Conservation (phyloP, 2,888 invertebrate species). For the Leptura quadrifasciata region DNA sequence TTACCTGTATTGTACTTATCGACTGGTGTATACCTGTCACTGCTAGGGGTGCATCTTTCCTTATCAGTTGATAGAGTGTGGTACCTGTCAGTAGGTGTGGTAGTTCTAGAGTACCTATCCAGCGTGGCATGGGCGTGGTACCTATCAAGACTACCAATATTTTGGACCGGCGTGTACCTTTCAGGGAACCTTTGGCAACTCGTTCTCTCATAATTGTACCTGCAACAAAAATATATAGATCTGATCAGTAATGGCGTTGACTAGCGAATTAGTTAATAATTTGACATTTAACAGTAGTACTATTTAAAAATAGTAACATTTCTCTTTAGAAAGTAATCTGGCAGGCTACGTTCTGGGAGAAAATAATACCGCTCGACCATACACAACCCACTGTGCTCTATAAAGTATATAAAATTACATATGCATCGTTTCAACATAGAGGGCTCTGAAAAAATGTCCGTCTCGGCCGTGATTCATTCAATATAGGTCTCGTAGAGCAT, state of each 20-base stretch:
- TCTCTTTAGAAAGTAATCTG: too few relatives aligned
- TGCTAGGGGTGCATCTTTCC: slow-evolving; percentile 72
- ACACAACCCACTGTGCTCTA: too few relatives aligned
- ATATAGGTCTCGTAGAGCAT: too few relatives aligned
- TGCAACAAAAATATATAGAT: slow-evolving; percentile 36
- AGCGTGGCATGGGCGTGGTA: slow-evolving; percentile 65
- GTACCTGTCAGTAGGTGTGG: slow-evolving; percentile 70
- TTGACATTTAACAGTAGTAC: too few relatives aligned
- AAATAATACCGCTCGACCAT: too few relatives aligned
- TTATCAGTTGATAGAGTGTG: slow-evolving; percentile 72
- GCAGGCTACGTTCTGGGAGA: too few relatives aligned
- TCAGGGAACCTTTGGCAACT: slow-evolving; percentile 64
- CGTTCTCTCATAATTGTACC: slow-evolving; percentile 57
- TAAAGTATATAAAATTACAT: too few relatives aligned
- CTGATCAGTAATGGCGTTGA: neutral
- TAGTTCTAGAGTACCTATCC: slow-evolving; percentile 68
- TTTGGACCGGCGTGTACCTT: slow-evolving; percentile 65
- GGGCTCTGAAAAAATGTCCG: too few relatives aligned
- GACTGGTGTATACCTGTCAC: slow-evolving; percentile 68
- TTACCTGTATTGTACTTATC: slow-evolving; percentile 65
- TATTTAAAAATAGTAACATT: too few relatives aligned
- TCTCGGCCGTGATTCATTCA: too few relatives aligned
- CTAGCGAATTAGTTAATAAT: too few relatives aligned
- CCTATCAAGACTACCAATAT: slow-evolving; percentile 68
- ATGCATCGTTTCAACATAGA: too few relatives aligned